Conservation (phyloP, 2,888 invertebrate genomes). For the Argyresthia goedartella region DNA sequence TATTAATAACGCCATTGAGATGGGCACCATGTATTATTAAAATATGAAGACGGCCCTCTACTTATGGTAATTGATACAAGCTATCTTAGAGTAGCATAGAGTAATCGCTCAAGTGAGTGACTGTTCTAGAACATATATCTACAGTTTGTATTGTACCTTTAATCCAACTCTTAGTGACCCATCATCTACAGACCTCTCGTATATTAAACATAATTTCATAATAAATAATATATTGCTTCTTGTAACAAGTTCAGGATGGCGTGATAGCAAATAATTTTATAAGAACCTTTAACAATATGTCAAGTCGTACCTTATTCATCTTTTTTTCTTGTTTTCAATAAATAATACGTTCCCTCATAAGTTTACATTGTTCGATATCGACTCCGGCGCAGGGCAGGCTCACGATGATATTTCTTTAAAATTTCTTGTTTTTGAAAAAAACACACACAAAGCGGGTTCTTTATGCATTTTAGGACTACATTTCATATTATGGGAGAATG, state of each 20-base stretch:
- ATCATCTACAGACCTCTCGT: background rate
- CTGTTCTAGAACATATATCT: too few species aligned
- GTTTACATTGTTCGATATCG: conserved; percentile 64
- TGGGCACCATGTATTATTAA: conserved; percentile 46
- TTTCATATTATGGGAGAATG: conserved; percentile 67
- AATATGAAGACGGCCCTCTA: conserved; percentile 33
- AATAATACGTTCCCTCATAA: conserved; percentile 62
- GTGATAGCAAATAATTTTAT: conserved; percentile 70
- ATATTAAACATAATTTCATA: background rate
- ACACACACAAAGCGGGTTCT: conserved; percentile 51
- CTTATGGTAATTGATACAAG: background rate
- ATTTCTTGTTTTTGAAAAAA: conserved; percentile 34
- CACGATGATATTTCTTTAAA: conserved; percentile 57
- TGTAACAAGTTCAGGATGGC: conserved; percentile 51
- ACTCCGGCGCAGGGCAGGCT: conserved; percentile 40
- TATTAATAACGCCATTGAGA: conserved; percentile 61
- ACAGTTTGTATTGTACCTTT: too few species aligned
- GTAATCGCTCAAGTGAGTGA: too few species aligned
- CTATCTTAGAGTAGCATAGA: background rate
- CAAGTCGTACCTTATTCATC: conserved; percentile 40
- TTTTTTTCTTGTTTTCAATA: conserved; percentile 61
- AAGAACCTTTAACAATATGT: conserved; percentile 65
- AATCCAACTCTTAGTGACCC: too few species aligned
- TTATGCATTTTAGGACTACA: conserved; percentile 60
- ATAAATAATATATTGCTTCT: conserved; percentile 29